Evolutionary conservation across 2,113 vertebrate species (phyloP), one percentile per base, ranked within the genome.

Genomic region (Odobenus rosmarus): DNA sequence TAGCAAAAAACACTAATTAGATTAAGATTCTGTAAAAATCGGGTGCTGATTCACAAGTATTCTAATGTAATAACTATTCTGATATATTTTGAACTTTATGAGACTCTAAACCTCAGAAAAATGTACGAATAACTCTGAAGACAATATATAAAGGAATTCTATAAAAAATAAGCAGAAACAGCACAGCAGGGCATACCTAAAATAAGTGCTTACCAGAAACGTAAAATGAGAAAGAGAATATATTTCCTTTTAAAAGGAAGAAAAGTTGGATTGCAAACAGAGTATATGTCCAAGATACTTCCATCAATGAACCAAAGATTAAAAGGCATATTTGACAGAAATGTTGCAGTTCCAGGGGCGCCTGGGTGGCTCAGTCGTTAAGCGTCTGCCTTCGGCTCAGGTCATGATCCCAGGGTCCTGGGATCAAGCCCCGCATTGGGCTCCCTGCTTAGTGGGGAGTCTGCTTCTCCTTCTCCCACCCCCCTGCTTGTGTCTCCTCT

Each of bases 291-390:
- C 31, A 82, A 82, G 49, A 82, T 84, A 49, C 5, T 79, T 79
- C 72, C 81, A 88, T 95, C 95, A 97, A 92, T 79, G 96, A 93
- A 80, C 28, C 67, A 88, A 95, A 91, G 21, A 86, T 67, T 77
- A 96, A 97, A 89, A 95, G 57, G 59, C 36, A 12, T 3, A 77
- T 49, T 26, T 85, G 87, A 92, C 51, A 95, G 94, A 87, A 93
- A 59, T 72, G 69, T 14, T 95, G 19, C 55, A 21, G n/a, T 72
- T 71, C 42, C 55, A 69, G 46, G 46, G 46, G 46, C 46, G 7
- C 46, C 46, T 46, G 46, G 46, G 46, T 46, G 46, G 46, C 46
- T 46, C 46, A 46, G 46, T 46, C 1, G 46, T 46, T 46, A 46
- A 46, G 46, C 7, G 1, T 46, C 46, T 46, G 46, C 46, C 46